Base-by-base conservation (phyloP, 1,140 invertebrate genomes). In the Cydia pomonella region DNA sequence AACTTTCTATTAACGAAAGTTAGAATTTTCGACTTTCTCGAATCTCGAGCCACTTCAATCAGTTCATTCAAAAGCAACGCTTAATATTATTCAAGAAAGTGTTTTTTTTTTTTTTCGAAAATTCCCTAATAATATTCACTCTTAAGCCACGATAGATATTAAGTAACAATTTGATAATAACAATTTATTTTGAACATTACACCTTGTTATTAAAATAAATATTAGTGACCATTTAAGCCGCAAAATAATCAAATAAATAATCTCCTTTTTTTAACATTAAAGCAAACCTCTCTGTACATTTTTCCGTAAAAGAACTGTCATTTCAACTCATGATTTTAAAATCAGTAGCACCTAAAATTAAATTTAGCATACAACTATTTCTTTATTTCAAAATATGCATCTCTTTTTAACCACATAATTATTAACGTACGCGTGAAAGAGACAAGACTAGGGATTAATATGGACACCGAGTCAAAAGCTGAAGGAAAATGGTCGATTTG, bases 71-170 rank as follows among this genome's bases (percentile, higher is more conserved):
- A 66, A 66, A 29, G 63, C 25, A 66, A 66, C 12, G 13, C 27
- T 66, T 66, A 64, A 64, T 27, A 27, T 27, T 66, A 27, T n/a
- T 1, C 9, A 25, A 25, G 21, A 63, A 23, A 23, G 62, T 13
- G 7, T 25, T 25, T 50, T 50, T 50, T 50, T 50, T 50, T 50
- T 64, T 66, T 27, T 18, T 33, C 63, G 25, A 33, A 33, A 66
- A 66, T n/a, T n/a, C 23, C 12, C 25, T 66, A 29, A 66, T n/a
- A 6, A 66, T 66, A 27, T 66, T 66, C 25, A 66, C 63, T 66
- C 25, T 66, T 66, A 66, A 66, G 63, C 63, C 63, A 66, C 63
- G 63, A 66, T 66, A 66, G 27, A 66, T 66, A 66, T 66, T 66
- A 66, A 66, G 63, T 66, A 66, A 66, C 63, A 66, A 66, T 66